Evolutionary conservation across 2,797 vertebrate genomes (phyloP).

Genomic region (Myripristis murdjan): DNA sequence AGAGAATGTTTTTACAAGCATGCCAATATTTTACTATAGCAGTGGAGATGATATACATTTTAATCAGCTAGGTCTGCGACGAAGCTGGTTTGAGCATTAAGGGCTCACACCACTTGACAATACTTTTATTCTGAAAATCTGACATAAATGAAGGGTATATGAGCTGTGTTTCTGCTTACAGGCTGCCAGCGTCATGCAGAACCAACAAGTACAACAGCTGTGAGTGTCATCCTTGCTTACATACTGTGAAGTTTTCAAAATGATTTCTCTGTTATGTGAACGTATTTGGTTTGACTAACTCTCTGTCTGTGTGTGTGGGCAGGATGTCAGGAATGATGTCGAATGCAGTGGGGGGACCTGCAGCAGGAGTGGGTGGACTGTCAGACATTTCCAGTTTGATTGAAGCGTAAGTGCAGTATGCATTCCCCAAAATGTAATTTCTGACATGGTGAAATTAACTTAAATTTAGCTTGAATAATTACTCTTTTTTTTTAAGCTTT

Average conservation of each 20-base stretch:
- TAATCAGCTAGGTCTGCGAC: slow-evolving; percentile 10
- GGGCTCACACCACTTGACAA: not conserved
- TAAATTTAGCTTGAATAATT: not conserved
- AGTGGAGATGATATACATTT: slow-evolving; percentile 23
- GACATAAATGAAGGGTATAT: not conserved
- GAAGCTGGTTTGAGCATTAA: not conserved
- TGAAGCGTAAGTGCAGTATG: slow-evolving; percentile 90
- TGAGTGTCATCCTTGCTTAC: slow-evolving; percentile 81
- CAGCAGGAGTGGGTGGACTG: slow-evolving; percentile 95
- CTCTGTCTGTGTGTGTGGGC: slow-evolving; percentile 49
- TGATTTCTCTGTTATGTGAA: not conserved
- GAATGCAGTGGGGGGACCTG: slow-evolving; percentile 94
- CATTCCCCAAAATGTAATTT: not conserved
- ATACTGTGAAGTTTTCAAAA: not conserved
- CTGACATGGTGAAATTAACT: not conserved
- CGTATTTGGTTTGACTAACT: slow-evolving; percentile 2
- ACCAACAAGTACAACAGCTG: slow-evolving; percentile 98
- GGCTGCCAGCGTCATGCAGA: slow-evolving; percentile 99
- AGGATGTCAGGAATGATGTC: slow-evolving; percentile 99
- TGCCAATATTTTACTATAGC: slow-evolving; percentile 36
- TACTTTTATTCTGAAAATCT: slow-evolving; percentile 2
- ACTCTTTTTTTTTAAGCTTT: too few species aligned
- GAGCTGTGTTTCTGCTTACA: slow-evolving; percentile 70
- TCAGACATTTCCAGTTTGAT: slow-evolving; percentile 97
- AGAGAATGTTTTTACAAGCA: slow-evolving; percentile 32